Evolutionary conservation across 2,888 invertebrate species (phyloP), one percentile per base, ranked within the genome.

Genomic region (Sarcophaga variegata): DNA sequence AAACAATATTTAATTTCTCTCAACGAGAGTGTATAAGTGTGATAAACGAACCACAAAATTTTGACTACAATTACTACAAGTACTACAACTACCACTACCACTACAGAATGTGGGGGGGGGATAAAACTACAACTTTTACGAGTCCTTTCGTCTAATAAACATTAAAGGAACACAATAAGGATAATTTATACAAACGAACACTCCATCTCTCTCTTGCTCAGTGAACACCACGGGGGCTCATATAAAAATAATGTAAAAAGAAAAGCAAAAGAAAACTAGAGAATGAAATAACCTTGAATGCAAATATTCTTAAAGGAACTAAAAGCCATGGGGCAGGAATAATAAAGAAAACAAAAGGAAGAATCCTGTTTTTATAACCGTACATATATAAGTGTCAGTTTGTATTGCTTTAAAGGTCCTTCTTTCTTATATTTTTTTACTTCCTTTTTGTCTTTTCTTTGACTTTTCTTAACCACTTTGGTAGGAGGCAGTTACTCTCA

Each of bases 381-480:
- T 10, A 37, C 37, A 37, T 79, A 70, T 79, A 74, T 63, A 79
- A 83, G 83, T 83, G 79, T 75, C 79, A 83, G 37, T 83, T 79
- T 75, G 67, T 49, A 49, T 72, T n/a, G 37, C 69, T 74, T 60
- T 74, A 59, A 79, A 70, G 47, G 25, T 27, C 22, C 49, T 62
- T 71, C 45, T 72, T 70, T 67, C 11, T 67, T 71, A 37, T 37
- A 10, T 37, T 37, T 37, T 37, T 10, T 37, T 37, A 37, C 10
- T 37, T 37, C 37, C 10, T 8, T 37, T 37, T 37, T 37, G 37
- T 27, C 27, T 27, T 37, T 37, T 37, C 37, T 37, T 37, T 37
- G 37, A 10, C 8, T 37, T 37, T 11, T 22, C 59, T 62, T 20
- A 77, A 62, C 47, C 75, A 74, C 70, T 78, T 75, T 49, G 69